Evolutionary conservation across 2,797 vertebrate genomes (phyloP), one percentile per base, ranked within the genome.

Genomic region (Rhabdomys pumilio): DNA sequence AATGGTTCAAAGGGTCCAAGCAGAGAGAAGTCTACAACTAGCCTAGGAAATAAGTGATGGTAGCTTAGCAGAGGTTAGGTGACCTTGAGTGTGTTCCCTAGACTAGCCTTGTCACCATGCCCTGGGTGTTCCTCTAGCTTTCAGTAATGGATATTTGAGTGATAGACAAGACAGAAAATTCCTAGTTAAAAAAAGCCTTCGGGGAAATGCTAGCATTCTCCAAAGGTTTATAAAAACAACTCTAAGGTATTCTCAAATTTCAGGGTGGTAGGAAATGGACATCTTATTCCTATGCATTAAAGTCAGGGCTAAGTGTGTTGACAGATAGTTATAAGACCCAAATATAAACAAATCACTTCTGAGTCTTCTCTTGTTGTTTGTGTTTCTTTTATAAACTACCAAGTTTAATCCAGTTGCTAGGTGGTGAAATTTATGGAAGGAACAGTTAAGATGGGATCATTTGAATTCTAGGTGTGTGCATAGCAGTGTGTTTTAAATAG

Each of bases 81-180:
- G 14, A 59, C 67, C 41, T 77, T 24, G 38, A 53, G 7, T 1
- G 1, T 86, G 4, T 3, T 77, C 63, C 19, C 29, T 67, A 24
- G 26, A 69, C 53, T 22, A 61, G 12, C 26, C 31, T 50, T 11
- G 31, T 20, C 22, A 67, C 0, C 19, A 41, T 79, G 7, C 17
- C 31, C 0, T 50, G 41, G 57, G 3, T 0, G 14, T 8, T 44
- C 3, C 1, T 38, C 13, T 5, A 24, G 34, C 1, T 20, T 67
- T 90, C 44, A 69, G n/a, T 34, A 67, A 14, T 29, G 11, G 9
- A 82, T 34, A 77, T 15, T 26, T 3, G 50, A 44, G 20, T 69
- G 26, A 47, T 65, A 44, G 55, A 9, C 6, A 29, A 31, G 2
- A 1, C 13, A 17, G 44, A 53, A 41, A 2, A 83, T 57, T 59